Conservation (phyloP, 2,888 invertebrate species). For the Cabera pusaria region DNA sequence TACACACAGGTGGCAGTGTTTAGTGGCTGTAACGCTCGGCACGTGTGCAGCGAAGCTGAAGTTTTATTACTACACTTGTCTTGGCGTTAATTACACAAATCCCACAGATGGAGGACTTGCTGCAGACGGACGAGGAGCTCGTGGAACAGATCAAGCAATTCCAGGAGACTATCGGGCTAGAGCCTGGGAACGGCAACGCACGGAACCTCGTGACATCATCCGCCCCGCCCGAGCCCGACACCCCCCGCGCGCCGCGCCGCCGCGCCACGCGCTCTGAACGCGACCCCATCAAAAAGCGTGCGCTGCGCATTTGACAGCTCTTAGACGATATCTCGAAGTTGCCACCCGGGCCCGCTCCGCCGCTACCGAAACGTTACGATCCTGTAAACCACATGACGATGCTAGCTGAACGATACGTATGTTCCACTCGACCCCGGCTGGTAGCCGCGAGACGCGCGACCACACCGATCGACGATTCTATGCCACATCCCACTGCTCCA, state of each 20-base stretch:
- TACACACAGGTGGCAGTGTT: too few relatives aligned
- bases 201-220: conserved; percentile 70
- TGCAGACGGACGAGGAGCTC: conserved; percentile 69
- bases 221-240: conserved; percentile 68
- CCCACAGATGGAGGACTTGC: conserved; percentile 74
- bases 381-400: not conserved
- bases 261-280: conserved; percentile 26
- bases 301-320: conserved; percentile 33
- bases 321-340: not conserved
- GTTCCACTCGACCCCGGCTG: not conserved
- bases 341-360: not conserved
- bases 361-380: not conserved
- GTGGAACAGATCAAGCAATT: conserved; percentile 61
- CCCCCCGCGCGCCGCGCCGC: conserved; percentile 50
- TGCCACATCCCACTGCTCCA: too few relatives aligned
- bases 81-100: too few relatives aligned
- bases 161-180: conserved; percentile 61
- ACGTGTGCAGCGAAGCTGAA: too few relatives aligned
- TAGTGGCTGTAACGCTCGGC: too few relatives aligned
- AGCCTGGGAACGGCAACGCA: conserved; percentile 59
- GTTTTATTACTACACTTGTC: too few relatives aligned
- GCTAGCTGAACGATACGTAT: not conserved
- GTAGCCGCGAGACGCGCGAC: not conserved
- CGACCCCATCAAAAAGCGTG: conserved; percentile 43
- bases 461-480: too few relatives aligned